Evolutionary conservation across 2,113 vertebrate species (phyloP), one percentile per base, ranked within the genome.

Genomic region (Periophthalmodon schlosseri): DNA sequence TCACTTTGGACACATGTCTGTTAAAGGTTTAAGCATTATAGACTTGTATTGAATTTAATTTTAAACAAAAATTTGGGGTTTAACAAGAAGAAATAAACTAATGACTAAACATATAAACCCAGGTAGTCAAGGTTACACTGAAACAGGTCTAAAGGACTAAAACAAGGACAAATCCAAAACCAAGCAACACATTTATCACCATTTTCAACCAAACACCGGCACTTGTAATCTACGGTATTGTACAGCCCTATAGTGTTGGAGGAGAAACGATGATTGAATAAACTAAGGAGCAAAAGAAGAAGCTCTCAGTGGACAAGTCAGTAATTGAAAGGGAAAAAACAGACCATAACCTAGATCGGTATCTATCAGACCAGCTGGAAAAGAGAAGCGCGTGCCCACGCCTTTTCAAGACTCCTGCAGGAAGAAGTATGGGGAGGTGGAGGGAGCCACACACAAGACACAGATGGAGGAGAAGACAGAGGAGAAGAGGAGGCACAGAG

Each of bases 311-410:
- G 88, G 82, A 87, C 87, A 86, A 75, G 73, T 21, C 73, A 79
- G 81, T 88, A 87, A 90, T 87, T 84, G 81, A 90, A 86, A 83
- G 78, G 76, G 74, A 80, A 74, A 78, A 87, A 76, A 81, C 75
- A 87, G 63, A 81, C 83, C 66, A 79, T 83, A 86, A 76, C 72
- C 84, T 68, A 86, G 83, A 91, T 91, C 75, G 83, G 73, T 76
- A 88, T 87, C 87, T 78, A 86, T 89, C 80, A 87, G 72, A 86
- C 74, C n/a, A 52, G 76, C 73, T 75, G 46, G 47, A 84, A 70
- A 74, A 76, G 6, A 86, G 73, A 61, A 67, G 69, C 87, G 74
- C 73, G 76, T 75, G 73, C 73, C 71, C 76, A 77, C 71, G 78
- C 70, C 73, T 77, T 84, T 83, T 72, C 71, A 63, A 68, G 47